Conservation (phyloP, 1,140 invertebrate species). For the Sipha flava region DNA sequence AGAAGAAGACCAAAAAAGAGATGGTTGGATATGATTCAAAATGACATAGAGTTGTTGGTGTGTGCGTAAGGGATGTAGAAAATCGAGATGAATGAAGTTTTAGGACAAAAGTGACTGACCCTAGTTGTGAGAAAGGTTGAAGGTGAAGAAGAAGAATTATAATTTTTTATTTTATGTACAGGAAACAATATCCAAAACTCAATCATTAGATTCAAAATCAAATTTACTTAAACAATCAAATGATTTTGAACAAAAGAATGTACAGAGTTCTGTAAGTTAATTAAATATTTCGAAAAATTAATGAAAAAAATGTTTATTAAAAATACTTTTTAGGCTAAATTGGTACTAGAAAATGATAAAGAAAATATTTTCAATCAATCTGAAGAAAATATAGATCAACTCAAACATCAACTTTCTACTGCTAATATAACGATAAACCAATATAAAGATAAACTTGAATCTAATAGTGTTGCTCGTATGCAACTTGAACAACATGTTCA, state of each 20-base stretch:
- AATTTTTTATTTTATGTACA: not conserved
- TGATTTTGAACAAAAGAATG: not conserved
- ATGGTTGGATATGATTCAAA: no score
- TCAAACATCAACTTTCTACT: not conserved
- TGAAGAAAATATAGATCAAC: not conserved
- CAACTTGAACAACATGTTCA: conserved; percentile 4
- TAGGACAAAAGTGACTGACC: no score
- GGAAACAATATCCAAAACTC: not conserved
- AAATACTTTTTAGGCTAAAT: not conserved
- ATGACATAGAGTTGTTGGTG: no score
- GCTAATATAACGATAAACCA: not conserved
- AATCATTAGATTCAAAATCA: not conserved
- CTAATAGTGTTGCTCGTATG: not conserved
- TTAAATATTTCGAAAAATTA: not conserved
- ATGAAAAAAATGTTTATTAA: not conserved
- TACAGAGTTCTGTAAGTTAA: not conserved
- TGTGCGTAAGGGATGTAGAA: no score
- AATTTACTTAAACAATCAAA: not conserved
- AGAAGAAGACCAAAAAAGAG: no score
- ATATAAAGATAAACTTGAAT: conserved; percentile 9
- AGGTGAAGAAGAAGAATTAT: no score
- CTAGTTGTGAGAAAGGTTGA: no score
- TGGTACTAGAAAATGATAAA: not conserved
- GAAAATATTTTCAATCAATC: not conserved
- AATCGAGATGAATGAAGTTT: no score